Base-by-base conservation (phyloP, 2,797 vertebrate species). In the Coendou prehensilis region DNA sequence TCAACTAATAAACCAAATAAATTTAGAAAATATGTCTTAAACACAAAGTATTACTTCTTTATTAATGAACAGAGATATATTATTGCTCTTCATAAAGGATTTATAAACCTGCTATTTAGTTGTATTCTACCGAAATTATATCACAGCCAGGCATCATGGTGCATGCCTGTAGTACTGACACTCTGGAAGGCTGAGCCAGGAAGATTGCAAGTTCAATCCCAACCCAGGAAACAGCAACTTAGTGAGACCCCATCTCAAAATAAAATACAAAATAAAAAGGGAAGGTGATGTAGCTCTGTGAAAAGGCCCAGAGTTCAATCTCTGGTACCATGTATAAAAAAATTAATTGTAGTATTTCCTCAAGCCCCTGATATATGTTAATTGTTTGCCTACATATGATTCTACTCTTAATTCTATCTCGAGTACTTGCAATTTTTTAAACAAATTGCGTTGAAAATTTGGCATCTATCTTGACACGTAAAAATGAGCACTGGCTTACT, bases 371-470 rank as follows among this genome's bases (percentile, higher is more conserved):
- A 61, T 79, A 79, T 20, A 54, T 89, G 37, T 23, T 85, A 33
- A 33, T 54, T 89, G 47, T 41, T 73, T 92, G 54, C 59, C 57
- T 73, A 30, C 23, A 80, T 6, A 64, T 30, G 5, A 1, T 83
- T 95, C 67, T 89, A 30, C 30, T 75, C 52, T 56, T 54, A 84
- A 81, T 94, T 90, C 41, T 71, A 56, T 59, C 18, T 81, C 69
- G 63, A 73, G 20, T n/a, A 14, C 14, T 20, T 23, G n/a, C 5
- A 45, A 41, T 45, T 84, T 57, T 79, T 64, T 37, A 8, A 75
- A 69, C 33, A 85, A 54, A 2, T 33, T 54, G 4, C 45, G 33
- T 8, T 89, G 64, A 79, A 79, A 73, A 64, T 6, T 10, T 73
- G 17, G 13, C 71, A 71, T 91, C 6, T 79, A 26, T 54, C 54